phyloP scores from a whole-genome alignment of 2,797 vertebrate species.

The Serranus cabrilla region DNA sequence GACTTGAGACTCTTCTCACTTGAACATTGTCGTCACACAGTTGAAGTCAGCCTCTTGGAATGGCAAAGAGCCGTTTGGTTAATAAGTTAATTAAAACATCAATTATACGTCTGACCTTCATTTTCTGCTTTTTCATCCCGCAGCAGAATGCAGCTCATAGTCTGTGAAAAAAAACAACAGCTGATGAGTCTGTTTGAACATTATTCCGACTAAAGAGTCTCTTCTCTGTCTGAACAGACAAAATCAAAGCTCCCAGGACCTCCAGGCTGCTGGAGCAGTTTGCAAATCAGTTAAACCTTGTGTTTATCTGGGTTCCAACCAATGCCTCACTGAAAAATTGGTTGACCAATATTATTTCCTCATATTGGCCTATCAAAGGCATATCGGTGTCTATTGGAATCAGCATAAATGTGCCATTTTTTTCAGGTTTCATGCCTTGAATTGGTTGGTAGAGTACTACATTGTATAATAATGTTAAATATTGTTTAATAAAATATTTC shows the following conservation, averaged over 20 bases:
- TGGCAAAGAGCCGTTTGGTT: conserved; percentile 42
- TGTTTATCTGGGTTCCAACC: too few species aligned
- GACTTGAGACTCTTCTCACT: conserved; percentile 12
- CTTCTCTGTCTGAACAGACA: conserved; percentile 23
- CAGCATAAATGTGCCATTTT: too few species aligned
- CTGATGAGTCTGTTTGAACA: conserved; percentile 38
- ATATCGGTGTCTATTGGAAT: too few species aligned
- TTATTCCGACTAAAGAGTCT: conserved; percentile 24
- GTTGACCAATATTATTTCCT: too few species aligned
- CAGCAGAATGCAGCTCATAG: conserved; percentile 19
- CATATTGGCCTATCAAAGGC: too few species aligned
- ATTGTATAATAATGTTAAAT: too few species aligned
- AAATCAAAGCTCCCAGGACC: conserved; percentile 42
- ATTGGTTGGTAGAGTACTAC: too few species aligned
- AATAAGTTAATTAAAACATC: conserved; percentile 70
- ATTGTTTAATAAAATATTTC: too few species aligned
- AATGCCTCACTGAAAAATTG: too few species aligned
- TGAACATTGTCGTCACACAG: not conserved
- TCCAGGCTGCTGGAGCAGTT: conserved; percentile 3
- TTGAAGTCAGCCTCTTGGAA: conserved; percentile 38
- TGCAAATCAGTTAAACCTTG: conserved; percentile 9
- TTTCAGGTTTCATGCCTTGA: too few species aligned
- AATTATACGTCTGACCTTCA: conserved; percentile 65
- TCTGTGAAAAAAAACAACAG: conserved; percentile 21
- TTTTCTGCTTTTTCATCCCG: conserved; percentile 51